Percentiles rank a stretch among this genome's conserved stretches.
Evolutionary conservation across 1,140 invertebrate genomes (phyloP).

Genomic region (Drosophila ambigua): DNA sequence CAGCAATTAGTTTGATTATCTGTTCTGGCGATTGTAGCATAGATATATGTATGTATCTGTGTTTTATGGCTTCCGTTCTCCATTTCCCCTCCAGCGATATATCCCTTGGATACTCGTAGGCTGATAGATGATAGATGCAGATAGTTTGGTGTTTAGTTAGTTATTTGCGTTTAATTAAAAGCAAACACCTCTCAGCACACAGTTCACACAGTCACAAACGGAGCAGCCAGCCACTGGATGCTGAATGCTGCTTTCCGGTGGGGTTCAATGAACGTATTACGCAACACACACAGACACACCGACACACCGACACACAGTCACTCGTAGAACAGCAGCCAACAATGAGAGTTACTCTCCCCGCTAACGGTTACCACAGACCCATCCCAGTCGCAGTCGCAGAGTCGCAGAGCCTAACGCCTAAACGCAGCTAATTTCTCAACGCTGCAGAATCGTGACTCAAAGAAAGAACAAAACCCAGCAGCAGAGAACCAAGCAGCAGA

Average conservation of each 20-base stretch:
- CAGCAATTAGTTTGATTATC: slow-evolving; percentile 37
- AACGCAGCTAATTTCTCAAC: slow-evolving; percentile 69
- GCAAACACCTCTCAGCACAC: neutral
- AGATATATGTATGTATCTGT: slow-evolving; percentile 62
- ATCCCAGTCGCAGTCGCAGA: neutral
- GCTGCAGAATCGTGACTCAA: slow-evolving; percentile 71
- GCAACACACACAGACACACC: slow-evolving; percentile 53
- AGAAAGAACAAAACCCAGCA: slow-evolving; percentile 35
- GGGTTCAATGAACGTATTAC: slow-evolving; percentile 81
- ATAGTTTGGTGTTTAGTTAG: slow-evolving; percentile 6
- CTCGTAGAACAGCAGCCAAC: slow-evolving; percentile 5
- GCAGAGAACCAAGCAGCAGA: slow-evolving; percentile 15
- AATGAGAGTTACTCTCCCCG: slow-evolving; percentile 50
- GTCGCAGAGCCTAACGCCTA: slow-evolving; percentile 7
- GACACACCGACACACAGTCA: slow-evolving; percentile 15
- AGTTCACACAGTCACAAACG: neutral
- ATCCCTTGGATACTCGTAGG: no score
- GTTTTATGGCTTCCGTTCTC: slow-evolving; percentile 74
- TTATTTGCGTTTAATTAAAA: slow-evolving; percentile 52
- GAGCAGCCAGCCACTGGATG: neutral
- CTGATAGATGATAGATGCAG: neutral
- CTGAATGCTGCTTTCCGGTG: slow-evolving; percentile 6
- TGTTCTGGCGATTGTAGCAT: slow-evolving; percentile 39
- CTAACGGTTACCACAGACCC: neutral
- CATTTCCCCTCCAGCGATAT: slow-evolving; percentile 16